phyloP scores from a whole-genome alignment of 2,797 vertebrate species.

The Anguilla marmorata region DNA sequence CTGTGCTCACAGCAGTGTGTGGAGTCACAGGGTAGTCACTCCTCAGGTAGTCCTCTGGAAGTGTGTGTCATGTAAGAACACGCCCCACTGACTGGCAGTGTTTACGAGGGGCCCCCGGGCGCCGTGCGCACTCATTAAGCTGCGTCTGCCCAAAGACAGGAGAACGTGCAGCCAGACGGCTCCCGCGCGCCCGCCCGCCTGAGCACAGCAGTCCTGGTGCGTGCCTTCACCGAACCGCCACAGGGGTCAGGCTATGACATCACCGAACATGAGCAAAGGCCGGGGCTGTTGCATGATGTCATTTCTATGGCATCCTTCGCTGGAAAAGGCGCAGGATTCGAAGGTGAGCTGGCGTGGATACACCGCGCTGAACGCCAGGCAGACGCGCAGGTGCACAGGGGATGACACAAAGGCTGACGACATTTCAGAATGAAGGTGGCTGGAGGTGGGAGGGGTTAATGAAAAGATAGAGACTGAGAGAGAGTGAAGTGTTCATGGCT shows the following conservation, averaged over 20 bases:
- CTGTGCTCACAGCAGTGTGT: neutral
- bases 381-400: neutral
- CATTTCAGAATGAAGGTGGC: neutral
- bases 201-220: neutral
- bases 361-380: neutral
- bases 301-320: constrained; percentile 5
- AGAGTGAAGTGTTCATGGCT: neutral
- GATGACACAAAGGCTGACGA: neutral
- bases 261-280: neutral
- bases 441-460: neutral
- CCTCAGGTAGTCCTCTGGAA: neutral
- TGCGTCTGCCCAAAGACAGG: neutral
- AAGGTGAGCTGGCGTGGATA: neutral
- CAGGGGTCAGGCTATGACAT: constrained; percentile 17
- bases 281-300: neutral
- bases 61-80: neutral
- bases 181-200: neutral
- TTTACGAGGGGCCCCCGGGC: neutral
- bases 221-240: neutral
- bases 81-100: neutral
- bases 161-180: neutral
- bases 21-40: neutral
- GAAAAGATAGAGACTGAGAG: neutral
- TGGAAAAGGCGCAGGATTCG: constrained; percentile 24
- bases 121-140: neutral